phyloP scores from a whole-genome alignment of 2,888 invertebrate species.

The Coenonympha glycerion region DNA sequence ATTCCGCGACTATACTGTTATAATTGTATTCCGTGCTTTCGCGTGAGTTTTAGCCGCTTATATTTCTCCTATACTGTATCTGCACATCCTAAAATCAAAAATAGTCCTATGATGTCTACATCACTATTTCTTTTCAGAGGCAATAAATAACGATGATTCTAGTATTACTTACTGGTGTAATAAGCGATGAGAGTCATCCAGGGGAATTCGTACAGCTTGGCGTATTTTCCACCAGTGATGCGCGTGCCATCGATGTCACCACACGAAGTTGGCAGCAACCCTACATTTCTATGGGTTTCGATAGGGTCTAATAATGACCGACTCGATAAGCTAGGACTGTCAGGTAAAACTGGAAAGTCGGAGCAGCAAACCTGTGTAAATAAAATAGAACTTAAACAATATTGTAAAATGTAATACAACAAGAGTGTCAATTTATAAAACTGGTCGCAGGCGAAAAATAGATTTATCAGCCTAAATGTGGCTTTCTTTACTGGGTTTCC shows the following conservation, averaged over 20 bases:
- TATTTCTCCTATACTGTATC: too few species aligned
- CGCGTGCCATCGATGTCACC: slow-evolving; percentile 62
- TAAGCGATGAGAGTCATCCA: slow-evolving; percentile 80
- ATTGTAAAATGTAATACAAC: too few species aligned
- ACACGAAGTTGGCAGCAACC: slow-evolving; percentile 45
- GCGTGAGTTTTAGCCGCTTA: too few species aligned
- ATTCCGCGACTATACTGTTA: too few species aligned
- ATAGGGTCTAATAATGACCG: slow-evolving; percentile 33
- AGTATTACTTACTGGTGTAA: slow-evolving; percentile 27
- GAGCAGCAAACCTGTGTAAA: slow-evolving; percentile 23
- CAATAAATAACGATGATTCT: background rate
- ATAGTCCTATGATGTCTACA: too few species aligned
- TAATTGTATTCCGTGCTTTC: too few species aligned
- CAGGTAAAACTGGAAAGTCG: slow-evolving; percentile 12
- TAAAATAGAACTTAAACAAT: background rate
- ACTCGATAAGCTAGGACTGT: background rate
- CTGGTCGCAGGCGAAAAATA: too few species aligned
- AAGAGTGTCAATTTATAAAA: too few species aligned
- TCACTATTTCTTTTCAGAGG: too few species aligned
- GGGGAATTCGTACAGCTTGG: slow-evolving; percentile 75
- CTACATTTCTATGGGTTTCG: slow-evolving; percentile 35
- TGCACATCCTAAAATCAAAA: too few species aligned
- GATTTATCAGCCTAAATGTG: too few species aligned
- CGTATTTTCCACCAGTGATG: slow-evolving; percentile 71
- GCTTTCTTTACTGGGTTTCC: too few species aligned